Conservation (phyloP, 2,113 vertebrate species). For the Myxocyprinus asiaticus region DNA sequence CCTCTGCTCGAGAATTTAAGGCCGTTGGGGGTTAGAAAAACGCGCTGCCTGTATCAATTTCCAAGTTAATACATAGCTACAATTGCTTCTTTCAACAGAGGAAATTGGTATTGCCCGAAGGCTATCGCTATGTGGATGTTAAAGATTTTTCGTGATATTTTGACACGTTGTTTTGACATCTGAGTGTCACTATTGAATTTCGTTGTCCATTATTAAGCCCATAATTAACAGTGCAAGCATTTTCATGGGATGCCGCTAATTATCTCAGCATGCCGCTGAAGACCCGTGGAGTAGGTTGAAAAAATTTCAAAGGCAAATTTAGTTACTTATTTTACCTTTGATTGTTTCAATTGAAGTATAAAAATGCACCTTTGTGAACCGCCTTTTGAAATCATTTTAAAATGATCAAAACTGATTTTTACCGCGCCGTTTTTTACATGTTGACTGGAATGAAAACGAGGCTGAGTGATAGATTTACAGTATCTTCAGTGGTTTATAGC, state of each 20-base stretch:
- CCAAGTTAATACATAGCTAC: conserved; percentile 41
- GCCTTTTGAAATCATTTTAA: too few relatives aligned
- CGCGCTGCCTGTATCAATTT: conserved; percentile 43
- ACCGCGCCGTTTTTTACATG: too few relatives aligned
- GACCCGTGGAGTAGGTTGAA: not conserved
- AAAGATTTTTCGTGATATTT: conserved; percentile 11
- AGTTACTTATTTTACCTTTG: not conserved
- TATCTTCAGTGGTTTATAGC: too few relatives aligned
- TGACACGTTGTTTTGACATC: not conserved
- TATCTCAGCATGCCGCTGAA: not conserved
- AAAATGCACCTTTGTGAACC: too few relatives aligned
- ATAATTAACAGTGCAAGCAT: not conserved
- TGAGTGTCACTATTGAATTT: not conserved
- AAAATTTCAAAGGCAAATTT: too few relatives aligned
- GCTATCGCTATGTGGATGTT: not conserved
- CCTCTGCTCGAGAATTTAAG: conserved; percentile 10
- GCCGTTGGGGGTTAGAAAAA: conserved; percentile 46
- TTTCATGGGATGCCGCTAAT: too few relatives aligned
- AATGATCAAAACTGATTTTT: too few relatives aligned
- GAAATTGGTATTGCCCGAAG: conserved; percentile 15
- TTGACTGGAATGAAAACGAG: too few relatives aligned
- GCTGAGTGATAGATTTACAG: too few relatives aligned
- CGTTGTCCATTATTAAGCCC: not conserved
- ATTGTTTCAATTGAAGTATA: not conserved
- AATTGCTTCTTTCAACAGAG: conserved; percentile 17